Percentiles rank a stretch among this genome's conserved stretches.
Evolutionary conservation across 2,113 vertebrate species (phyloP).

Genomic region (Crotalus viridis): DNA sequence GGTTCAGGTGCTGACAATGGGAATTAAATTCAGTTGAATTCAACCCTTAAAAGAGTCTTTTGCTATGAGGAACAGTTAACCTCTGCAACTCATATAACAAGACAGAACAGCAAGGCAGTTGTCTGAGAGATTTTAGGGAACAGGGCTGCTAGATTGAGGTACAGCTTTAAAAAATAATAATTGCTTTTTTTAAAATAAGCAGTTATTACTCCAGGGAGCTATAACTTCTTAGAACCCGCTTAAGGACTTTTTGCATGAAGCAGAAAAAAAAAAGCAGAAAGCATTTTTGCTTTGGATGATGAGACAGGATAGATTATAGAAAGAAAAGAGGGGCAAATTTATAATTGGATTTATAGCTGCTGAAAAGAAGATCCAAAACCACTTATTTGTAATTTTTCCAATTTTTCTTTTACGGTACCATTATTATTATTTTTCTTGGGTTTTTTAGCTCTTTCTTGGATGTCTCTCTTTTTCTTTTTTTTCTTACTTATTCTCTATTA

Average conservation of each 20-base stretch:
- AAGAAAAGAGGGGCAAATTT: neutral
- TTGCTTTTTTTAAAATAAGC: neutral
- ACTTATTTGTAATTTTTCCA: neutral
- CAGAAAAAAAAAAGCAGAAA: neutral
- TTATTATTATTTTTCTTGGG: neutral
- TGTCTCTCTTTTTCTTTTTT: neutral
- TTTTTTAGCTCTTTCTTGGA: neutral
- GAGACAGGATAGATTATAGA: neutral
- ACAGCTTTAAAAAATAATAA: neutral
- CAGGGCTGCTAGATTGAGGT: neutral
- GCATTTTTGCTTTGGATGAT: neutral
- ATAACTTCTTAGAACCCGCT: neutral
- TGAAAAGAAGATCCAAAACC: neutral
- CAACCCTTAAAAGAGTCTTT: neutral
- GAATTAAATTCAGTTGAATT: neutral
- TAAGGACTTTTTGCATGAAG: neutral
- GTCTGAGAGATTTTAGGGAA: neutral
- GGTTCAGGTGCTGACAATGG: neutral
- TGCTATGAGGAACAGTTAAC: neutral
- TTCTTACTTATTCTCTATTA: neutral
- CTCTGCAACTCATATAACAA: neutral
- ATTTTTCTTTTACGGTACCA: neutral
- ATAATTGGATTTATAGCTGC: neutral
- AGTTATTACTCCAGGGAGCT: neutral
- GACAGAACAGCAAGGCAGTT: neutral